Evolutionary conservation across 2,888 invertebrate species (phyloP).

Genomic region (Drosophila colorata): DNA sequence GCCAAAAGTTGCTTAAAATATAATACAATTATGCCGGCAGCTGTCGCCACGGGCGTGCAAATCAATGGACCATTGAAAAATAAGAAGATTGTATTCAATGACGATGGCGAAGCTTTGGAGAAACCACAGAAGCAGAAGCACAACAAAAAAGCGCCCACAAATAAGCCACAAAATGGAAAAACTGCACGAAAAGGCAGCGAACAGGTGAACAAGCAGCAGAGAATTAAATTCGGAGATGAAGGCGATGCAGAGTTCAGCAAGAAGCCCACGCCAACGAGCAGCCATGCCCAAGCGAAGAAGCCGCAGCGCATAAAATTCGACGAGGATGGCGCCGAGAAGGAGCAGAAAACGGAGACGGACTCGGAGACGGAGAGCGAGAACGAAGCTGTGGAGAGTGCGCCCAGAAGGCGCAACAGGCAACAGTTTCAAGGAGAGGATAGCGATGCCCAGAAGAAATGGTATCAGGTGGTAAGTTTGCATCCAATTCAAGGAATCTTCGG

Average conservation of each 20-base stretch:
- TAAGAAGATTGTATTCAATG: conserved; percentile 82
- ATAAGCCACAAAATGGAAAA: conserved; percentile 30
- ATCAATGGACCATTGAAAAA: conserved; percentile 64
- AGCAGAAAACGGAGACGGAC: conserved; percentile 4
- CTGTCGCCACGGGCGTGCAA: conserved; percentile 51
- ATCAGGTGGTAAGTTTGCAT: conserved; percentile 75
- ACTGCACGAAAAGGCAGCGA: not conserved
- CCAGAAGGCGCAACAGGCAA: conserved; percentile 51
- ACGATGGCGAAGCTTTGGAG: conserved; percentile 70
- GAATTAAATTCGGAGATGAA: conserved; percentile 42
- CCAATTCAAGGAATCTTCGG: not conserved
- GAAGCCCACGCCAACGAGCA: no score
- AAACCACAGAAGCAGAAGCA: conserved; percentile 43
- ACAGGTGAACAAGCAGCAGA: conserved; percentile 37
- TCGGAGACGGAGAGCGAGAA: conserved; percentile 16
- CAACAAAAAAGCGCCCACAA: conserved; percentile 33
- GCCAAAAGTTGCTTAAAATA: conserved; percentile 18
- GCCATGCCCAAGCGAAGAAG: conserved; percentile 37
- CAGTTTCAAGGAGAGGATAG: conserved; percentile 60
- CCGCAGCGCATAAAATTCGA: conserved; percentile 72
- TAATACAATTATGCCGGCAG: conserved; percentile 65
- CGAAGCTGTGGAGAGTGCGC: conserved; percentile 8
- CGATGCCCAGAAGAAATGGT: conserved; percentile 83
- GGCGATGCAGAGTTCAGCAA: conserved; percentile 10
- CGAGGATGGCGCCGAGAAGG: conserved; percentile 44